Conservation (phyloP, 2,888 invertebrate genomes). For the Sesia bembeciformis region DNA sequence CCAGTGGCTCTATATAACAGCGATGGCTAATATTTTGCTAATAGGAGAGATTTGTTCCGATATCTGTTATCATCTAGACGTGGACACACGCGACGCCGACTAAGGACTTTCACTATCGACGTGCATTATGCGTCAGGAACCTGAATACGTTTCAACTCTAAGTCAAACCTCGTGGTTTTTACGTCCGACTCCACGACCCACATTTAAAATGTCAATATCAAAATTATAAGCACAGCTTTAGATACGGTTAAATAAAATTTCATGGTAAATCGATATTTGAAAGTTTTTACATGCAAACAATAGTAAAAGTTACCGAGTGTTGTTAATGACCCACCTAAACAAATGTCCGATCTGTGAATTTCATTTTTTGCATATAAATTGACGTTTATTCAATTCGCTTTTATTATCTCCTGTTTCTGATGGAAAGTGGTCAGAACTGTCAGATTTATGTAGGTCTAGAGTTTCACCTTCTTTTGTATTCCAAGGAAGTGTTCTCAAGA, state of each 20-base stretch:
- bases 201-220: not conserved
- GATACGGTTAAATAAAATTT: too few species aligned
- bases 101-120: constrained; percentile 46
- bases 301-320: too few species aligned
- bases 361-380: not conserved
- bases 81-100: constrained; percentile 3
- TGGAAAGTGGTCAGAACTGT: constrained; percentile 38
- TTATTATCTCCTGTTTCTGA: constrained; percentile 15
- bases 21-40: not conserved
- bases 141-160: not conserved
- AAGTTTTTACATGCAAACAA: not conserved
- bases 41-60: not conserved
- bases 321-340: not conserved
- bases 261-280: too few species aligned
- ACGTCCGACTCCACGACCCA: not conserved
- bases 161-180: not conserved
- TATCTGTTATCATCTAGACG: not conserved
- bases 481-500: constrained; percentile 24
- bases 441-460: constrained; percentile 16
- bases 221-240: not conserved
- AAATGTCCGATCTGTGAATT: not conserved
- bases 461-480: constrained; percentile 62
- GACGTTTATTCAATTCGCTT: not conserved
- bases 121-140: constrained; percentile 24
- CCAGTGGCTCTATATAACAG: not conserved